Percentiles rank a stretch among this genome's conserved stretches.
These are phyloP conservation scores for Heliconius hortense DNA, from an alignment of 2,888 invertebrate genomes.

Conservation along the genomic window DNA sequence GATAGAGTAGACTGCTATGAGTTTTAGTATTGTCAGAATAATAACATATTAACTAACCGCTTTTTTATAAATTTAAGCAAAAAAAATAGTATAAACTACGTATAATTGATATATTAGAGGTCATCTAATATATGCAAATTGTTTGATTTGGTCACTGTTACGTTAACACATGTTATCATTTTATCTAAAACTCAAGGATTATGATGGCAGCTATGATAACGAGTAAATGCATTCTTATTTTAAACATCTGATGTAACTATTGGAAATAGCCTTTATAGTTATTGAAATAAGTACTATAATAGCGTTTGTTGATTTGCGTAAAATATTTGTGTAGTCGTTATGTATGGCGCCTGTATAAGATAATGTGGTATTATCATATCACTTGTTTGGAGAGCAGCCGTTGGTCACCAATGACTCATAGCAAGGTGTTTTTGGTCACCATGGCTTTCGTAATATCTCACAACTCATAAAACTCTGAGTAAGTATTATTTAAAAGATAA, in stretches of 20 bases:
- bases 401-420: constrained; percentile 34
- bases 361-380: constrained; percentile 33
- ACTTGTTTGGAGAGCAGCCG: constrained; percentile 33
- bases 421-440: constrained; percentile 6
- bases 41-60: not conserved
- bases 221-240: constrained; percentile 29
- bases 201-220: constrained; percentile 36
- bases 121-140: constrained; percentile 31
- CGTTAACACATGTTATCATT: constrained; percentile 41
- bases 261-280: not conserved
- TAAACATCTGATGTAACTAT: not conserved
- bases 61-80: not conserved
- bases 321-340: not conserved
- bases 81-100: not conserved
- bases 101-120: constrained; percentile 4
- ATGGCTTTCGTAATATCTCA: constrained; percentile 23
- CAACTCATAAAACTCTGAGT: not conserved
- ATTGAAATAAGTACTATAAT: not conserved
- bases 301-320: not conserved
- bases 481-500: not conserved
- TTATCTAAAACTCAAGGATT: constrained; percentile 40
- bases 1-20: not conserved
- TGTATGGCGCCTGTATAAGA: constrained; percentile 33
- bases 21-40: not conserved
- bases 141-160: constrained; percentile 39